phyloP scores from a whole-genome alignment of 2,113 vertebrate species.

The Eudyptes chrysolophus region DNA sequence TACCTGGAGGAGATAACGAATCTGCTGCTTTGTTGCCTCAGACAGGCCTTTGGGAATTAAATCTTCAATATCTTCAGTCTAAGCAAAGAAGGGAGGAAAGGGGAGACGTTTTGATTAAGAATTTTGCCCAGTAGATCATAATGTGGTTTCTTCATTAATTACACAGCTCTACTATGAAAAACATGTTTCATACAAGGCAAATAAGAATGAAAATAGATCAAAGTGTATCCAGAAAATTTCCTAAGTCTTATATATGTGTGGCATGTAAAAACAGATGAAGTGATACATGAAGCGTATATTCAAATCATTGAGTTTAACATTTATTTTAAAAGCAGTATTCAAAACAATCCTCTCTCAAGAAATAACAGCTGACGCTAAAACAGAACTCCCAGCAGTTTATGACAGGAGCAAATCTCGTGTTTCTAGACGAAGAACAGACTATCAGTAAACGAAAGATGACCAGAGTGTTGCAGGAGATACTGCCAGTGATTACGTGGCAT shows the following conservation, averaged over 20 bases:
- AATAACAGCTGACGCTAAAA: background rate
- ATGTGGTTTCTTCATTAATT: constrained; percentile 20
- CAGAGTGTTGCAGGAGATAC: background rate
- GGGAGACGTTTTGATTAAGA: constrained; percentile 38
- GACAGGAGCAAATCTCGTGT: accelerated
- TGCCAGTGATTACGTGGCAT: background rate
- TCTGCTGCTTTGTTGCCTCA: constrained; percentile 96
- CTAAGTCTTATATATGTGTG: background rate
- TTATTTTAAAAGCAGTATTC: background rate
- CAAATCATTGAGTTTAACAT: background rate
- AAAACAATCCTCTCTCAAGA: background rate
- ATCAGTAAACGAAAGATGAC: background rate
- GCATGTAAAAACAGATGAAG: background rate
- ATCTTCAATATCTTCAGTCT: constrained; percentile 87
- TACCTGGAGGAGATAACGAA: constrained; percentile 97
- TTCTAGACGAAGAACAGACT: background rate
- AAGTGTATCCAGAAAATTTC: background rate
- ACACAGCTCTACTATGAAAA: background rate
- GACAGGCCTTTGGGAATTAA: constrained; percentile 92
- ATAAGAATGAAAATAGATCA: constrained; percentile 37
- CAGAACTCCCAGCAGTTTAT: background rate
- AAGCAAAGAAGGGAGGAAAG: constrained; percentile 33
- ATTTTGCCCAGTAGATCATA: background rate
- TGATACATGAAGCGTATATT: background rate
- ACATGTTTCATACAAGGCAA: background rate